Conservation (phyloP, 2,888 invertebrate genomes). For the Melinopterus prodromus region DNA sequence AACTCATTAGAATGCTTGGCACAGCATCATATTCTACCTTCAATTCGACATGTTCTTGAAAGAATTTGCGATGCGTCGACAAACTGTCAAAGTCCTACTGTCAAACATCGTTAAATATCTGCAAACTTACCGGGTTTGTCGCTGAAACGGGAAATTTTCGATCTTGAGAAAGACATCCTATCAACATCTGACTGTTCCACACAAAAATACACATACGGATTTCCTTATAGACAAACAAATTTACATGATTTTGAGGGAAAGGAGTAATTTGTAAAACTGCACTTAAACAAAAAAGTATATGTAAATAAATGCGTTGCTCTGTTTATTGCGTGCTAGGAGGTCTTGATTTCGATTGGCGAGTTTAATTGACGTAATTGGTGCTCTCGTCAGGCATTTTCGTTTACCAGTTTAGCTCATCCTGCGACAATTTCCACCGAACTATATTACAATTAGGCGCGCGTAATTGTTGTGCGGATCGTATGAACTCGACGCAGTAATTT, state of each 20-base stretch:
- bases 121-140: slow-evolving; percentile 39
- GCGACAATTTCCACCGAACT: neutral
- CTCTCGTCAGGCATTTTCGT: neutral
- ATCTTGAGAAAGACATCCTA: slow-evolving; percentile 45
- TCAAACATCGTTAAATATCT: neutral
- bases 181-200: slow-evolving; percentile 37
- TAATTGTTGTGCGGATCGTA: slow-evolving; percentile 4
- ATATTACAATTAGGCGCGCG: neutral
- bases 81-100: neutral
- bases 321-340: slow-evolving; percentile 32
- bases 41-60: neutral
- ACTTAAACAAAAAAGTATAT: slow-evolving; percentile 42
- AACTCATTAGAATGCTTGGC: too few relatives aligned
- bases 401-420: neutral
- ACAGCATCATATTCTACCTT: too few relatives aligned
- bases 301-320: slow-evolving; percentile 37
- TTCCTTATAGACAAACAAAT: slow-evolving; percentile 42
- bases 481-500: neutral
- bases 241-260: slow-evolving; percentile 47
- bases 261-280: slow-evolving; percentile 38
- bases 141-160: slow-evolving; percentile 42
- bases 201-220: slow-evolving; percentile 42
- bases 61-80: neutral
- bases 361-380: neutral
- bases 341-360: slow-evolving; percentile 33